Evolutionary conservation across 2,888 invertebrate genomes (phyloP), one percentile per base, ranked within the genome.

Genomic region (Hydriomena furcata): DNA sequence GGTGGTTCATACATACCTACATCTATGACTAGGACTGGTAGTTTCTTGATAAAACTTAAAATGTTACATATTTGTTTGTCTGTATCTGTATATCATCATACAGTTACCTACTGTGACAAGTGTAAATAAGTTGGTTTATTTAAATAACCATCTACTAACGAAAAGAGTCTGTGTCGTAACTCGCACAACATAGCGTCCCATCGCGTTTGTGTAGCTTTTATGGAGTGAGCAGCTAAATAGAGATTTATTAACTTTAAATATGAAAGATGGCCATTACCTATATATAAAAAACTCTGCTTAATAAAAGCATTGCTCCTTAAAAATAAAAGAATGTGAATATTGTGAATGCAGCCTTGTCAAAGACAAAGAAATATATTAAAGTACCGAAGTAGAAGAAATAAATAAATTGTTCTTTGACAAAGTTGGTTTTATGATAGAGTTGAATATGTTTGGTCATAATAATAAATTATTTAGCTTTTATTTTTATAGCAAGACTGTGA

Each of bases 401-500:
- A 41, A 37, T 27, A 20, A 7, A 7, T 44, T 28, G 30, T 36
- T 27, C 21, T 37, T 36, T 48, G 31, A 34, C 45, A 37, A 44
- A 37, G 37, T 23, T 34, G 25, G 25, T 30, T 44, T 31, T 47
- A 40, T n/a, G 8, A 31, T 27, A 32, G 11, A 23, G 24, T 12
- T 38, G 25, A 34, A 44, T 57, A 37, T 36, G 53, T 41, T 57
- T 46, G 47, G 32, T 55, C 40, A 48, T 51, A 17, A 52, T 32
- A 28, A 13, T 17, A 36, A 27, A 60, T 58, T n/a, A n/a, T n/a
- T n/a, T 67, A 71, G 73, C 60, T 66, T 72, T 71, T 73, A 73
- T 69, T 73, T 75, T 73, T 70, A 67, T 68, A 74, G 68, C 68
- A 76, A 78, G 79, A 80, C 79, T 79, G 79, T 77, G 71, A 76